Conservation (phyloP, 2,888 invertebrate genomes). For the Lumbricus terrestris region DNA sequence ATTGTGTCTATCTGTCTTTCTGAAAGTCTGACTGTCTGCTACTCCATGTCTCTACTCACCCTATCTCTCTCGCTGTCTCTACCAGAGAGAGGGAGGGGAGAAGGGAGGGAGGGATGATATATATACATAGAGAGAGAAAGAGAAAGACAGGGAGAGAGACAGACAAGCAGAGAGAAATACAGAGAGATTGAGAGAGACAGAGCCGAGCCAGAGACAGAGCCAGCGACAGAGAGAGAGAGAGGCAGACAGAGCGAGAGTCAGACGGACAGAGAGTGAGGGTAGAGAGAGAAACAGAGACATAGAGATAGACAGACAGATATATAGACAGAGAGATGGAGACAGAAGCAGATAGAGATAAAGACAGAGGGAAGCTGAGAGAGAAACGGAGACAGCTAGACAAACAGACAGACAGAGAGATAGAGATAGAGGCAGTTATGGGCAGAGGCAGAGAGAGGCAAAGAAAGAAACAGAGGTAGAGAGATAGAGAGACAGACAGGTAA, state of each 20-base stretch:
- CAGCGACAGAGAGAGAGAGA: too few relatives aligned
- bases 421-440: not conserved
- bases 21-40: not conserved
- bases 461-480: not conserved
- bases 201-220: too few relatives aligned
- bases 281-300: slow-evolving; percentile 5
- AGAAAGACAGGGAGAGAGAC: too few relatives aligned
- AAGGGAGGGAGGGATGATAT: too few relatives aligned
- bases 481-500: not conserved
- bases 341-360: not conserved
- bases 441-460: not conserved
- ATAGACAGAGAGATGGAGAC: too few relatives aligned
- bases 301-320: slow-evolving; percentile 5
- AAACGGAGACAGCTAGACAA: not conserved
- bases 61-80: not conserved
- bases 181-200: too few relatives aligned
- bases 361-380: not conserved
- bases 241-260: too few relatives aligned
- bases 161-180: too few relatives aligned
- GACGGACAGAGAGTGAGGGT: too few relatives aligned
- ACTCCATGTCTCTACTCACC: not conserved
- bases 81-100: too few relatives aligned
- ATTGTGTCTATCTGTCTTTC: not conserved
- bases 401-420: slow-evolving; percentile 16
- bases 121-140: too few relatives aligned